Conservation (phyloP, 2,113 vertebrate species). For the Strix aluco region DNA sequence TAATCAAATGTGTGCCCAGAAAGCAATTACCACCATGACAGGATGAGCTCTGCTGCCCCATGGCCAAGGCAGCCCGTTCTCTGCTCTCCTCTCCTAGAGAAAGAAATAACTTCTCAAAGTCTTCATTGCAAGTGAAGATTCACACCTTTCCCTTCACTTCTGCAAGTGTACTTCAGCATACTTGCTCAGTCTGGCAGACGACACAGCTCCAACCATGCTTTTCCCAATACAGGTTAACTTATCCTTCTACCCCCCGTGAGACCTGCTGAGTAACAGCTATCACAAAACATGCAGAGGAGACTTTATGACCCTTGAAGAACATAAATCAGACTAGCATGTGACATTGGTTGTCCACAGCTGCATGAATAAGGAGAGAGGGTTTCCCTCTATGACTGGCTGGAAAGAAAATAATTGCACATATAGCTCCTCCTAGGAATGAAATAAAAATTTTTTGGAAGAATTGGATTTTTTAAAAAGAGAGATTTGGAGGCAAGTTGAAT, state of each 20-base stretch:
- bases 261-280: background rate
- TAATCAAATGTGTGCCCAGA: background rate
- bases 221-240: background rate
- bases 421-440: background rate
- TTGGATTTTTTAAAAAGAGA: background rate
- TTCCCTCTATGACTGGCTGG: background rate
- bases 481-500: background rate
- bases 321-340: background rate
- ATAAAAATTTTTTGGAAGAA: background rate
- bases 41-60: background rate
- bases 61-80: background rate
- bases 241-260: background rate
- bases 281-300: background rate
- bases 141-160: background rate
- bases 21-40: rapidly evolving
- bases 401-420: background rate
- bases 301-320: background rate
- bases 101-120: background rate
- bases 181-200: background rate
- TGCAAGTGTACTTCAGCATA: background rate
- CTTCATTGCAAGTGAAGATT: background rate
- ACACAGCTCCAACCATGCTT: background rate
- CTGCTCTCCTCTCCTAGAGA: background rate
- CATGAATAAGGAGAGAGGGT: background rate
- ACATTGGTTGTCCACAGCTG: background rate